Percentiles rank a stretch among this genome's conserved stretches.
Conservation (phyloP, 2,797 vertebrate species). For the Halcyon chelicuti region DNA sequence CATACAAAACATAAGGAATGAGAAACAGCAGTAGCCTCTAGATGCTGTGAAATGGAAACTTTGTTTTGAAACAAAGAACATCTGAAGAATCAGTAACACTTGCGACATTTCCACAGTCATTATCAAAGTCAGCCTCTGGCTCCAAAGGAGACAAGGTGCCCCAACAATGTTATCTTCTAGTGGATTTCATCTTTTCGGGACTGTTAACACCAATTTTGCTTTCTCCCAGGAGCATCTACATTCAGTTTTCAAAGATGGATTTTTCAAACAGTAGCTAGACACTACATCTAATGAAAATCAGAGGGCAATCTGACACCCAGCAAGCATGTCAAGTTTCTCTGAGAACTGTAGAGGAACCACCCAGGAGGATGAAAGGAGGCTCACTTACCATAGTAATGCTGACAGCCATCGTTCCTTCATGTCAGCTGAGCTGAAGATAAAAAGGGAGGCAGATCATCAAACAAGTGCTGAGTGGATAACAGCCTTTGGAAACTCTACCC, state of each 20-base stretch:
- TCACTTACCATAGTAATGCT: slow-evolving; percentile 82
- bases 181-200: neutral
- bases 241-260: neutral
- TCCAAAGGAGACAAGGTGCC: neutral
- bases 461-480: slow-evolving; percentile 29
- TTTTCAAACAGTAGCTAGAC: neutral
- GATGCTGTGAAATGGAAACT: neutral
- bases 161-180: neutral
- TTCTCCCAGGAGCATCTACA: neutral
- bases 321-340: neutral
- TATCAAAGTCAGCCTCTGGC: neutral
- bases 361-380: neutral
- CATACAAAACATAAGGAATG: neutral
- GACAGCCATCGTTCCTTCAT: slow-evolving; percentile 87
- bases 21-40: neutral
- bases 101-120: neutral
- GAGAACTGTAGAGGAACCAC: neutral
- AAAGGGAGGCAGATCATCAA: slow-evolving; percentile 58
- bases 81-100: neutral
- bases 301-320: neutral
- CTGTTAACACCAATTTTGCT: neutral
- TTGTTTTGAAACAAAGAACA: neutral
- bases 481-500: slow-evolving; percentile 31
- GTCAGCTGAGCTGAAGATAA: slow-evolving; percentile 82
- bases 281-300: neutral